Evolutionary conservation across 2,888 invertebrate genomes (phyloP), one percentile per base, ranked within the genome.

Genomic region (Lomographa bimaculata): DNA sequence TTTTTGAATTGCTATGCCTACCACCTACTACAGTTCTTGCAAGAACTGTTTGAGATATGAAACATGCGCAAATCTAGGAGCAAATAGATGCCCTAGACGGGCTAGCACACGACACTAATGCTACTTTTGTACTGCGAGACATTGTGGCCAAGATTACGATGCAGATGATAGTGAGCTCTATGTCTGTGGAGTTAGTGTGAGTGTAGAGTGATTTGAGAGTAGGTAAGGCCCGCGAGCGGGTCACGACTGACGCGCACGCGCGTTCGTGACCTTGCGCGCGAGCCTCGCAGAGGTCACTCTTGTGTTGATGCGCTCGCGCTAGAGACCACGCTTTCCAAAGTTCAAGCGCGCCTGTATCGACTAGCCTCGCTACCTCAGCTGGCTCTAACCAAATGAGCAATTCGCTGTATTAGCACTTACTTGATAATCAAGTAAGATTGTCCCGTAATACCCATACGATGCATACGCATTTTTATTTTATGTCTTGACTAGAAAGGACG

Each of bases 261-360:
- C 82, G 87, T 79, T 87, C 87, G 83, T 89, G 89, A 89, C 89
- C 89, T 89, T 89, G 89, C 76, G 81, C 79, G 80, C 76, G 80
- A 80, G 79, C 81, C 68, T 75, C 67, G 61, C 78, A 79, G 84
- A 87, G 85, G 86, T 85, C 84, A 78, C 73, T 79, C 69, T 76
- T 72, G 78, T 75, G 79, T 71, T 78, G 84, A 83, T 83, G 84
- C 81, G 78, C 76, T 54, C 57, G 67, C 69, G 68, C 62, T 65
- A 62, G 63, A 57, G 32, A 64, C 71, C 62, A 65, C 65, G 72
- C 70, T 75, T 72, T 73, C 42, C 71, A 71, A 69, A 69, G 56
- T 62, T 58, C 55, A 49, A 60, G 45, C 57, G 49, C 57, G 40
- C 47, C 54, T 42, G 35, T 34, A 42, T 45, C 46, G 26, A 26